phyloP scores from a whole-genome alignment of 2,797 vertebrate genomes.

The Pseudomugil gertrudae region DNA sequence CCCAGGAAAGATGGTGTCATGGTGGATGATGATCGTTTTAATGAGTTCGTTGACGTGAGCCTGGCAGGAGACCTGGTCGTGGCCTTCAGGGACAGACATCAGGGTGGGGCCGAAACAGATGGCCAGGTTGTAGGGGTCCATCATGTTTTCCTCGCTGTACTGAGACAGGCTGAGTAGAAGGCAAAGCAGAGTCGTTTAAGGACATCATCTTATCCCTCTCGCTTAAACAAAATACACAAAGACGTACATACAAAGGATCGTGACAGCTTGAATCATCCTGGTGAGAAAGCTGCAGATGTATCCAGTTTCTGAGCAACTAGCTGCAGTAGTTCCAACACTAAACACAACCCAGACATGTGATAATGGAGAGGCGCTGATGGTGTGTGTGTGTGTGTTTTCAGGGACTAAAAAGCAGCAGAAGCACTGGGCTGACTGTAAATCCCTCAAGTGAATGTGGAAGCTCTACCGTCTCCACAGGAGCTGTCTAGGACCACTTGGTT shows the following conservation, averaged over 20 bases:
- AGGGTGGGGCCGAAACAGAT: conserved; percentile 98
- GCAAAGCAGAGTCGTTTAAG: conserved; percentile 6
- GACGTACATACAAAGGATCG: conserved; percentile 19
- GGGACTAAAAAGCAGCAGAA: conserved; percentile 34
- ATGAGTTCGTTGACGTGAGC: conserved; percentile 98
- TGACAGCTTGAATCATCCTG: not conserved
- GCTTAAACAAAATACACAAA: conserved; percentile 21
- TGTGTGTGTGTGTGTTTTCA: conserved; percentile 18
- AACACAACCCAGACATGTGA: conserved; percentile 5
- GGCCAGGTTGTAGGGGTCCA: conserved; percentile 99
- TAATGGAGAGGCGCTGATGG: conserved; percentile 12
- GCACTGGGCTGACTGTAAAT: conserved; percentile 44
- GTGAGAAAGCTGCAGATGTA: conserved; percentile 1
- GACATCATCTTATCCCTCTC: conserved; percentile 3
- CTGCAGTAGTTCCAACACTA: not conserved
- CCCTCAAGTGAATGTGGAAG: conserved; percentile 39
- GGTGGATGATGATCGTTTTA: conserved; percentile 98
- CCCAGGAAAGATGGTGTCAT: conserved; percentile 92
- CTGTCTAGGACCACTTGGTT: conserved; percentile 27
- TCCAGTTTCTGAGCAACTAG: not conserved
- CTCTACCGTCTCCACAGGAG: conserved; percentile 29
- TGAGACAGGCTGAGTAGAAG: conserved; percentile 88
- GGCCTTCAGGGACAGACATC: conserved; percentile 95
- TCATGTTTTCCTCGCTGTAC: conserved; percentile 99
- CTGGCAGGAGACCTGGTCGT: conserved; percentile 97